Evolutionary conservation across 2,113 vertebrate genomes (phyloP), one percentile per base, ranked within the genome.

Genomic region (Scomber colias): DNA sequence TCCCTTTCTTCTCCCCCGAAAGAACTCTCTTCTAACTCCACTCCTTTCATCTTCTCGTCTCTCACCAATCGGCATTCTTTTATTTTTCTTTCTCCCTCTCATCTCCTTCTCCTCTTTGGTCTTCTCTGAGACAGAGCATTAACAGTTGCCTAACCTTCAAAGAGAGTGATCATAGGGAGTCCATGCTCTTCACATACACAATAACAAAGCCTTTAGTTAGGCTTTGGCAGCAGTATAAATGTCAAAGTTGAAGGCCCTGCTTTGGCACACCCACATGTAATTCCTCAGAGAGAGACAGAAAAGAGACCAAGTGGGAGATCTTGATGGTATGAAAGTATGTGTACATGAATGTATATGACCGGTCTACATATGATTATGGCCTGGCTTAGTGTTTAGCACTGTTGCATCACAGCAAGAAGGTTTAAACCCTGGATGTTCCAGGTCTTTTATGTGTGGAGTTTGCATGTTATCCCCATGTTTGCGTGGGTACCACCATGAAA

Each of bases 61-160:
- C 73, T 77, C 71, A 68, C 63, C 66, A 74, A 56, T 83, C 46
- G 10, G 63, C 31, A 17, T 71, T 84, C 72, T 89, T 83, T 87
- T 84, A 77, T 84, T 84, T 83, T 24, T 31, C 74, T 71, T 71
- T 46, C 78, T 83, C 19, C 49, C 77, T 68, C 81, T 87, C 84
- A 77, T 79, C 75, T 85, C 48, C 51, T 30, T 60, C 71, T 70
- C 71, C 17, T 80, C 84, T 79, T 66, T 83, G 86, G 84, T 81
- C 70, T 71, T 81, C 72, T 65, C 69, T 53, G 75, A 82, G 75
- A 72, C 44, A 1, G 40, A 73, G 79, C 85, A 74, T 86, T 88
- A 88, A 72, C 54, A 60, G 62, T 74, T 67, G 71, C 63, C 73
- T 82, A 77, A 90, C 88, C 92, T 87, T 93, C 90, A 93, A 89